Evolutionary conservation across 2,113 vertebrate genomes (phyloP).

Genomic region (Stegastes partitus): DNA sequence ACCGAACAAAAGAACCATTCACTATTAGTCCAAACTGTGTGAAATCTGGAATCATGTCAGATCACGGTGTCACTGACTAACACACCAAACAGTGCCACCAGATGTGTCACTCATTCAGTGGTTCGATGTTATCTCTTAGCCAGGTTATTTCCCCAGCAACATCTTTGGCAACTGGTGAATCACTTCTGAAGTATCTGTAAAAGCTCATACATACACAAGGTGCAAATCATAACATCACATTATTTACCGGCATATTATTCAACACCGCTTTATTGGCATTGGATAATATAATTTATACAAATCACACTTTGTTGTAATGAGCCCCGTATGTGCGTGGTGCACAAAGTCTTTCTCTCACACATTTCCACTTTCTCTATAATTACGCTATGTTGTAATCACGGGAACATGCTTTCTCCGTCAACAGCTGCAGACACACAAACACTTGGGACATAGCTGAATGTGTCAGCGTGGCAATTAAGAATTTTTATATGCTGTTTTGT

Average conservation of each 20-base stretch:
- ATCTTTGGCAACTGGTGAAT: neutral
- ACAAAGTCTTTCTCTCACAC: neutral
- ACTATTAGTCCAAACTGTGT: neutral
- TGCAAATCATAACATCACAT: neutral
- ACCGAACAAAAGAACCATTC: neutral
- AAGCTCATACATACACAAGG: neutral
- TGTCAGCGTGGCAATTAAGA: neutral
- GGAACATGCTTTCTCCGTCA: conserved; percentile 13
- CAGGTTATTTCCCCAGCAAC: neutral
- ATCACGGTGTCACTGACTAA: conserved; percentile 32
- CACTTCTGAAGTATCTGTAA: neutral
- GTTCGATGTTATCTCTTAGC: neutral
- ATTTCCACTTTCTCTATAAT: conserved; percentile 50
- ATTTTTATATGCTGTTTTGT: neutral
- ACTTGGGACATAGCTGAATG: conserved; percentile 4
- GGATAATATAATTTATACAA: neutral
- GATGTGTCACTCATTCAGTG: neutral
- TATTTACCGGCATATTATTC: neutral
- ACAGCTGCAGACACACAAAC: conserved; percentile 34
- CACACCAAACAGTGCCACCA: fast-evolving
- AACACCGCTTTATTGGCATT: neutral
- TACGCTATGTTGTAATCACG: conserved; percentile 12
- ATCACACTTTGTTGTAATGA: neutral
- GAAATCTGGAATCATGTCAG: conserved; percentile 19
- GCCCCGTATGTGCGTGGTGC: neutral